These are phyloP conservation scores for Apteryx mantelli DNA, from an alignment of 2,113 vertebrate species.

Conservation along the genomic window DNA sequence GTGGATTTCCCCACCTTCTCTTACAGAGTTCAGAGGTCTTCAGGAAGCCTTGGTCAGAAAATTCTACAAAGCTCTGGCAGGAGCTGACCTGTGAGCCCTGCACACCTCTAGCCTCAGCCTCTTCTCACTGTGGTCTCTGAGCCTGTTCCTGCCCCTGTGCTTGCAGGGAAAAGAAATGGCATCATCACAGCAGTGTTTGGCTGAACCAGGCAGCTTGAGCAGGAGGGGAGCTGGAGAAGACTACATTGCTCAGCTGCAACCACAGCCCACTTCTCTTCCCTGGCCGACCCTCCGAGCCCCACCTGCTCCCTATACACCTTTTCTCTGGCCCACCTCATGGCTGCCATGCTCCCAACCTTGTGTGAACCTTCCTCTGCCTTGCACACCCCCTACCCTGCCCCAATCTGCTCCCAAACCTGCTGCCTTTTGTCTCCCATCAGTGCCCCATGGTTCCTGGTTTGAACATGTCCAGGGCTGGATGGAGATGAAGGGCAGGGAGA, in stretches of 20 bases:
- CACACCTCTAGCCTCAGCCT: not conserved
- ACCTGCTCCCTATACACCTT: not conserved
- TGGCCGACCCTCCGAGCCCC: not conserved
- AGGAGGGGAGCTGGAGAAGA: not conserved
- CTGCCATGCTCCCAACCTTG: not conserved
- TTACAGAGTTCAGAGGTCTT: not conserved
- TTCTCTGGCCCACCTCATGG: not conserved
- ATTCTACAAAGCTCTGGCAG: not conserved
- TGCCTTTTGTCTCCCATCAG: not conserved
- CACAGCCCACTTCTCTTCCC: not conserved
- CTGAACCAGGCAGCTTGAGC: not conserved
- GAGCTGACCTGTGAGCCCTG: not conserved
- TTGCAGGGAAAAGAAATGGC: not conserved
- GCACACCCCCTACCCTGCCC: no score
- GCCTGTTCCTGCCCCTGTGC: no score
- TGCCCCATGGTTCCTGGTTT: slow-evolving; percentile 42
- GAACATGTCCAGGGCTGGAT: slow-evolving; percentile 19
- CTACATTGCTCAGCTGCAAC: not conserved
- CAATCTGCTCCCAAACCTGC: not conserved
- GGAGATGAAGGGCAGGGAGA: not conserved
- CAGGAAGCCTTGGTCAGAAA: not conserved
- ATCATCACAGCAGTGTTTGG: not conserved
- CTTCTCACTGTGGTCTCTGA: not conserved
- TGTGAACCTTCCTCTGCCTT: not conserved
- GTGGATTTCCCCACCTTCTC: not conserved